phyloP scores from a whole-genome alignment of 2,113 vertebrate species.

The Caranx melampygus region DNA sequence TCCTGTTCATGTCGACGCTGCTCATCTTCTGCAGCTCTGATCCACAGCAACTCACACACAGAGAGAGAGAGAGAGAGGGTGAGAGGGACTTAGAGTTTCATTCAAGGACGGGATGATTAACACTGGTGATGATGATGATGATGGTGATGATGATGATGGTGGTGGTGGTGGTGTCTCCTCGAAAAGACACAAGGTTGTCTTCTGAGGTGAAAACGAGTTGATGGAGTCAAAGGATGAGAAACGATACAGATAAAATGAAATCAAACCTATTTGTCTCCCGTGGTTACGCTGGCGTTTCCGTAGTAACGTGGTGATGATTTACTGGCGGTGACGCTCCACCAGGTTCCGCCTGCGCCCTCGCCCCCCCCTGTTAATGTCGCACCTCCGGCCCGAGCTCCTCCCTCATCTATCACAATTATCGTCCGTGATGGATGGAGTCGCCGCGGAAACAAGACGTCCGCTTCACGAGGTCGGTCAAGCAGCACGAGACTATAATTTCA shows the following conservation, averaged over 20 bases:
- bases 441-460: background rate
- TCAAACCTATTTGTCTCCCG: background rate
- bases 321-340: conserved; percentile 5
- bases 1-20: background rate
- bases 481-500: background rate
- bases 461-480: conserved; percentile 12
- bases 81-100: conserved; percentile 9
- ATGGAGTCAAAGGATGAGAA: background rate
- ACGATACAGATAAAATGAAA: too few relatives aligned
- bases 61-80: background rate
- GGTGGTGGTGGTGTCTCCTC: conserved; percentile 39
- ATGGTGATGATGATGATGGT: too few relatives aligned
- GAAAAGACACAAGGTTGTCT: background rate
- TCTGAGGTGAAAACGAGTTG: background rate
- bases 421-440: conserved; percentile 35
- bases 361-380: conserved; percentile 37
- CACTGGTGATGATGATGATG: conserved; percentile 1
- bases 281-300: background rate
- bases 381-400: conserved; percentile 12
- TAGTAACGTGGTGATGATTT: background rate
- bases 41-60: background rate
- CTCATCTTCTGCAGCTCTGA: conserved; percentile 10
- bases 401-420: conserved; percentile 39
- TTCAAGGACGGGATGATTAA: conserved; percentile 49
- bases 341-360: background rate